These are phyloP conservation scores for Spea hammondii DNA, from an alignment of 2,797 vertebrate species.

Conservation along the genomic window DNA sequence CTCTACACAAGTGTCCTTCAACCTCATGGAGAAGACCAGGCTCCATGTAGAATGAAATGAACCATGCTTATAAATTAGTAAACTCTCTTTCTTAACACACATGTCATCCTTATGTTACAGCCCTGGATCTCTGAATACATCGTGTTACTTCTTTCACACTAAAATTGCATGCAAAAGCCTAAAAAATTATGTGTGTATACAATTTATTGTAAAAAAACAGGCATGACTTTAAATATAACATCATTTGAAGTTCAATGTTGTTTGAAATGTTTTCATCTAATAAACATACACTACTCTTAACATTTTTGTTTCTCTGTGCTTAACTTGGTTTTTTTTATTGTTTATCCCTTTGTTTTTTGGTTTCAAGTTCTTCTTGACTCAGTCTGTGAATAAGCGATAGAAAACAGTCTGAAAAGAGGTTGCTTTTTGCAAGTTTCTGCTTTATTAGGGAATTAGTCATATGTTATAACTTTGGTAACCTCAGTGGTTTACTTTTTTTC, in stretches of 20 bases:
- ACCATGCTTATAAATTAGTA: neutral
- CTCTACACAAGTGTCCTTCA: too few relatives aligned
- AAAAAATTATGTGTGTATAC: constrained; percentile 12
- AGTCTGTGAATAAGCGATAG: neutral
- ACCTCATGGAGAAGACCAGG: neutral
- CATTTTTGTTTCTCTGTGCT: too few relatives aligned
- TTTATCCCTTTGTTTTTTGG: neutral
- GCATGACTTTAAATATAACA: neutral
- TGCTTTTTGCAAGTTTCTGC: neutral
- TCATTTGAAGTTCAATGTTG: neutral
- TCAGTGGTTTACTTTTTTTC: constrained; percentile 6
- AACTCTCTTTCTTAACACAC: constrained; percentile 53
- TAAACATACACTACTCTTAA: too few relatives aligned
- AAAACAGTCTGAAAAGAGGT: neutral
- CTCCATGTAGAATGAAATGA: neutral
- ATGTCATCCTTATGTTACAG: constrained; percentile 69
- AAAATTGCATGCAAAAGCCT: constrained; percentile 55
- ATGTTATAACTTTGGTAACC: constrained; percentile 18
- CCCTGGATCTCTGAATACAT: constrained; percentile 52
- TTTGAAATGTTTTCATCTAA: too few relatives aligned
- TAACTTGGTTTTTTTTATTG: too few relatives aligned
- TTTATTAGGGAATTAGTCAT: constrained; percentile 20
- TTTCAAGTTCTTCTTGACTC: neutral
- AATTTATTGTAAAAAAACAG: constrained; percentile 28
- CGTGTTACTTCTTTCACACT: constrained; percentile 59